Evolutionary conservation across 2,113 vertebrate species (phyloP), one percentile per base, ranked within the genome.

Genomic region (Hyla sarda): DNA sequence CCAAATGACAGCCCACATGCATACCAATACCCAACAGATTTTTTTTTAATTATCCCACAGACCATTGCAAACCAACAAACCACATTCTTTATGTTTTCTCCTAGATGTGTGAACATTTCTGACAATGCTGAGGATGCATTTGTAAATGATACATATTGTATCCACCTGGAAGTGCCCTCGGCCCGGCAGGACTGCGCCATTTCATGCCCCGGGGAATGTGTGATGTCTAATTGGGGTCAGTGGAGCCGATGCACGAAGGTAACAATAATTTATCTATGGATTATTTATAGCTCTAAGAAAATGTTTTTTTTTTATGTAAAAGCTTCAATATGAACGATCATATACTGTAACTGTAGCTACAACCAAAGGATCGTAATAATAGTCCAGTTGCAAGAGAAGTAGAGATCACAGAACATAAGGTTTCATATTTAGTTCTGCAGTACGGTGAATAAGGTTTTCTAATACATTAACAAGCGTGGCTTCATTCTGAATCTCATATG

Each of bases 181-280:
- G 89, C 88, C 85, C 92, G 87, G 28, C 97, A 96, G 88, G 92
- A 95, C 73, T 99, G 98, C 84, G 93, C 90, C 45, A 89, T 98
- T 79, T 94, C 94, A 75, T 99, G 98, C 84, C 95, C 97, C 78
- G 93, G 84, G 21, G 96, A 98, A 88, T 99, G 98, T 54, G 97
- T 96, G 1, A 90, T 96, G 92, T 94, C 96, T 17, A 91, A 94
- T 19, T 99, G 98, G 98, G 96, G 95, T 83, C 91, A 89, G 0
- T 99, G 98, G 98, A 99, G 92, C 92, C 88, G 52, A 2, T 99
- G 98, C 88, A 93, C 96, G 0, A 92, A 92, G 96, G 98, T 99
- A 94, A 92, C 1, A 16, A 25, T n/a, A 21, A 25, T 23, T 67
- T 50, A 23, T 82, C 8, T 41, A 25, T 1, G 10, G 19, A 34